Conservation (phyloP, 1,140 invertebrate species). For the Temnothorax curvispinosus region DNA sequence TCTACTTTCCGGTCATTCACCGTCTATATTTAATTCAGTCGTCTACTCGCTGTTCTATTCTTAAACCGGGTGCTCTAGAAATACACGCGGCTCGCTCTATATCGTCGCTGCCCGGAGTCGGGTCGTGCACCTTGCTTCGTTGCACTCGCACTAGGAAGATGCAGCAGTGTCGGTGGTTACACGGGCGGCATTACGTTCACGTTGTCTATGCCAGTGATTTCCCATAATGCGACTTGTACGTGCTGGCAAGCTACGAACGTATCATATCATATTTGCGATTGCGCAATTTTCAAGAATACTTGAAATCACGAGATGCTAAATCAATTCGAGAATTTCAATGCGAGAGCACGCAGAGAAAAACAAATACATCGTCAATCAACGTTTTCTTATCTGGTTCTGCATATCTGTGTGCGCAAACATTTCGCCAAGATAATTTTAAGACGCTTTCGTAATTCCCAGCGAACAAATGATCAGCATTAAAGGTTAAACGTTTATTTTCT, state of each 20-base stretch:
- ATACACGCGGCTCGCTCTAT: conserved; percentile 74
- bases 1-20: conserved; percentile 79
- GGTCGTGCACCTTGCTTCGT: conserved; percentile 72
- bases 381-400: not conserved
- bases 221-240: not conserved
- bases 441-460: not conserved
- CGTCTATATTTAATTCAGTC: conserved; percentile 82
- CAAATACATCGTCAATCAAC: not conserved
- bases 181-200: not conserved
- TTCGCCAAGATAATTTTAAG: not conserved
- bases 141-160: conserved; percentile 54
- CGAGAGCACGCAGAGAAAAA: not conserved
- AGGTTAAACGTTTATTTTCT: not conserved
- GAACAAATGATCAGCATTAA: not conserved
- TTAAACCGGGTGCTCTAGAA: conserved; percentile 81
- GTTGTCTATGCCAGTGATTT: not conserved
- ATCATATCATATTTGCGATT: not conserved
- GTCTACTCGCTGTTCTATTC: conserved; percentile 81
- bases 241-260: not conserved
- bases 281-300: not conserved
- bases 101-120: conserved; percentile 49
- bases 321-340: not conserved
- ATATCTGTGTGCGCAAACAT: conserved; percentile 4
- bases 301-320: not conserved
- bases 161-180: conserved; percentile 4